Evolutionary conservation across 2,797 vertebrate species (phyloP), one percentile per base, ranked within the genome.

Genomic region (Hybognathus amarus): DNA sequence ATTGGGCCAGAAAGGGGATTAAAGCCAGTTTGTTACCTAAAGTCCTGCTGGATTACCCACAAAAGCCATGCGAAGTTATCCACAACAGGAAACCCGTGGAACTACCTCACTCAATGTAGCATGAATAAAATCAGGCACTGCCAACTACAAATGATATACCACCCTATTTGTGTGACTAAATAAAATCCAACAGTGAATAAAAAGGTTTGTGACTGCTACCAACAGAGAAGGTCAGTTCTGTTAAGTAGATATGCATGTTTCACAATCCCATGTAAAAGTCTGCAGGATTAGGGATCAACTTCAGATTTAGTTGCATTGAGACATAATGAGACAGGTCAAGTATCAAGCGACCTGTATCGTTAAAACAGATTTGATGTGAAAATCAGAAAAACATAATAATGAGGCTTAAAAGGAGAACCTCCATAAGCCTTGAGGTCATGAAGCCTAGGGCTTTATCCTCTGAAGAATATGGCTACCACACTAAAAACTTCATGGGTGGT

Each of bases 21-120:
- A 81, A 66, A 9, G 8, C 64, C 30, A 67, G 86, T 73, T 76
- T 61, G 69, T 83, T 80, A 70, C 76, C 22, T 69, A 87, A 38
- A 67, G 52, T 42, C 73, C 38, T 76, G 45, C 61, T 69, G 47
- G 85, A 84, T 84, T 85, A 83, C 66, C 47, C 38, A 79, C 30
- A 76, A 64, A 82, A 82, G 66, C 22, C n/a, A 22, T 54, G 17
- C 56, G 84, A 70, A 38, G 76, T 70, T 52, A 77, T 54, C 77
- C 63, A 83, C 36, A 70, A 56, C 33, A 80, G 20, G 24, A 74
- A 74, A 64, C 5, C 18, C 17, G 18, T 66, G 38, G n/a, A 86
- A 73, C 24, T 13, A 73, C 8, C 45, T n/a, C 54, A 54, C 22
- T 45, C 42, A 82, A 63, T n/a, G 47, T 17, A 79, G 33, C 80